Conservation (phyloP, 2,888 invertebrate species). For the Dolomedes plantarius region DNA sequence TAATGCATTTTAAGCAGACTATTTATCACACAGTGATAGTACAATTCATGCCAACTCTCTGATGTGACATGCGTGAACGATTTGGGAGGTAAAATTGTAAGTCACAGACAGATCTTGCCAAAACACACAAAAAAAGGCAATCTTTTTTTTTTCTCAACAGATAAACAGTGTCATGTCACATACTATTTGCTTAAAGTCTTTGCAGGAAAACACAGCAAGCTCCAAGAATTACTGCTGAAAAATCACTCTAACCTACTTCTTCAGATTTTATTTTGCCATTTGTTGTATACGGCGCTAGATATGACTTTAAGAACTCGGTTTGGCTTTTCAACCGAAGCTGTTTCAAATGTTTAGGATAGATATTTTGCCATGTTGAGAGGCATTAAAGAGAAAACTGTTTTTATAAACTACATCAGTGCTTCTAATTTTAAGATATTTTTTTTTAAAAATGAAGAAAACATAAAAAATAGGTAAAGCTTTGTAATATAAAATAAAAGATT, state of each 20-base stretch:
- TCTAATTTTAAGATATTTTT: too few relatives aligned
- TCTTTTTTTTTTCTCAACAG: background rate
- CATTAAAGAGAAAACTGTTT: too few relatives aligned
- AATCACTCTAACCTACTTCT: background rate
- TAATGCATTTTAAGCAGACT: background rate
- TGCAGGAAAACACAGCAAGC: background rate
- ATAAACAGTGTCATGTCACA: conserved; percentile 9
- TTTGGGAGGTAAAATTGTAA: background rate
- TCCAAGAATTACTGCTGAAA: background rate
- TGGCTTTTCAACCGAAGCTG: too few relatives aligned
- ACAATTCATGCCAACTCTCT: conserved; percentile 1
- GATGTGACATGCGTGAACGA: conserved; percentile 2
- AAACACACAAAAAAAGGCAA: background rate
- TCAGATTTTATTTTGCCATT: background rate
- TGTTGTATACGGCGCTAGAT: background rate
- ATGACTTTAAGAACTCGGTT: too few relatives aligned
- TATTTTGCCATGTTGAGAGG: too few relatives aligned
- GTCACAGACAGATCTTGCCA: background rate
- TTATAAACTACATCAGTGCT: too few relatives aligned
- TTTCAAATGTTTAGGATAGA: too few relatives aligned
- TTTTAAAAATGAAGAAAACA: too few relatives aligned
- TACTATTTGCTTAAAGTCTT: conserved; percentile 2
- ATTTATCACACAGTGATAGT: background rate
- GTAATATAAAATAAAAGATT: too few relatives aligned
- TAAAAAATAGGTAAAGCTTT: too few relatives aligned